Evolutionary conservation across 2,888 invertebrate species (phyloP), one percentile per base, ranked within the genome.

Genomic region (Ennomos fuscantarius): DNA sequence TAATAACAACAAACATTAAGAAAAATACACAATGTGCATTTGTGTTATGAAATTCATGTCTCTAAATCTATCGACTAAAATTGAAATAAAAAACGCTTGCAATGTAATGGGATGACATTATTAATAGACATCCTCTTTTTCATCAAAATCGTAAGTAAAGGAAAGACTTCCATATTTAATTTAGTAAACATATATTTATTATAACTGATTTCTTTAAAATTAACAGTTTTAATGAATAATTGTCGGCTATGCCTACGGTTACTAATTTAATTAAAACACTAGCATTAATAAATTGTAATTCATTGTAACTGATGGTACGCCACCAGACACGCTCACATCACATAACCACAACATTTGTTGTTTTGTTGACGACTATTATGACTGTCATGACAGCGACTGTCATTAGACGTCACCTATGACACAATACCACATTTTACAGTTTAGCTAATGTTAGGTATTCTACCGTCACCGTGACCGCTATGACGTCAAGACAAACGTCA

Each of bases 401-500:
- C 13, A 36, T 31, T 11, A 45, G 10, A 67, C 72, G 68, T 73
- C 72, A 71, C 54, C 34, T 46, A 48, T 62, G 59, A 57, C 53
- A 54, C 10, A 62, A 24, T 24, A 24, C 5, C 24, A 24, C 24
- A 24, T 5, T 62, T 60, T 60, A 62, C 46, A 52, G 46, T 44
- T 54, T 54, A 39, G 40, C 41, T 53, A 58, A 53, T 55, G 53
- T 51, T 58, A 55, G 48, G 53, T 35, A 43, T 55, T 46, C 34
- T 44, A 55, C 51, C 72, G 72, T 72, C 72, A 74, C 58, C 37
- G 53, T 45, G 50, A 50, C 58, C 54, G 60, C 57, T 64, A 59
- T 68, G 72, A 74, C 74, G 72, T 68, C 54, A 41, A 49, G 32
- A 62, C 43, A 37, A 44, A 66, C 73, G 73, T 71, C 73, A 70